A percentile compares a stretch with the other conserved stretches of the same genome.
Conservation (phyloP, 2,797 vertebrate genomes). For the Xenopus petersii region DNA sequence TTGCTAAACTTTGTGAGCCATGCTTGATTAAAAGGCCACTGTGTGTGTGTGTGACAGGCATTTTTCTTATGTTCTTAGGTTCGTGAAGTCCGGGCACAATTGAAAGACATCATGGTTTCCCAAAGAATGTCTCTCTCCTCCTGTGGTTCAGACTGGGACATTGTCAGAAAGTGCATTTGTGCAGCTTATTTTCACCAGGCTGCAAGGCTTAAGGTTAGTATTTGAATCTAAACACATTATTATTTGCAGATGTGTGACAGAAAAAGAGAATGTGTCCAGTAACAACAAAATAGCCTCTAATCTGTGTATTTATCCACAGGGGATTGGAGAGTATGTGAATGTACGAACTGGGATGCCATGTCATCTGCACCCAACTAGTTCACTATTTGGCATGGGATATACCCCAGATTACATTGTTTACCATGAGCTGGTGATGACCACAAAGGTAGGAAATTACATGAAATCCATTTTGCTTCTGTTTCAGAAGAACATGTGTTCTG, state of each 20-base stretch:
- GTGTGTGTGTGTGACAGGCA: background rate
- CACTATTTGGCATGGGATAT: constrained; percentile 97
- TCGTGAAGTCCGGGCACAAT: constrained; percentile 92
- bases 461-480: background rate
- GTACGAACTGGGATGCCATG: constrained; percentile 98
- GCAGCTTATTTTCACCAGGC: constrained; percentile 98
- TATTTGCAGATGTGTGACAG: too few species aligned
- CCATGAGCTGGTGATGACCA: constrained; percentile 97
- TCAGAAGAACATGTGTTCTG: background rate
- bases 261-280: too few species aligned
- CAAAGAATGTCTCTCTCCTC: constrained; percentile 94
- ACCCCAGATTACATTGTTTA: constrained; percentile 98
- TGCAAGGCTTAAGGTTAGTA: constrained; percentile 91
- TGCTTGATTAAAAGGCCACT: background rate
- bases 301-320: constrained; percentile 65
- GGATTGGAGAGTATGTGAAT: constrained; percentile 98
- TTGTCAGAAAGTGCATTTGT: constrained; percentile 97
- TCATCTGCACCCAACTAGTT: constrained; percentile 96
- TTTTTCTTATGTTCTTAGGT: constrained; percentile 69
- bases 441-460: constrained; percentile 77
- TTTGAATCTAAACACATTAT: background rate
- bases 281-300: background rate
- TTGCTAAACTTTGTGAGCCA: background rate
- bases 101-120: constrained; percentile 99
- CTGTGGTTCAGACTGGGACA: constrained; percentile 95